phyloP scores from a whole-genome alignment of 2,113 vertebrate genomes.

The Neotoma lepida region DNA sequence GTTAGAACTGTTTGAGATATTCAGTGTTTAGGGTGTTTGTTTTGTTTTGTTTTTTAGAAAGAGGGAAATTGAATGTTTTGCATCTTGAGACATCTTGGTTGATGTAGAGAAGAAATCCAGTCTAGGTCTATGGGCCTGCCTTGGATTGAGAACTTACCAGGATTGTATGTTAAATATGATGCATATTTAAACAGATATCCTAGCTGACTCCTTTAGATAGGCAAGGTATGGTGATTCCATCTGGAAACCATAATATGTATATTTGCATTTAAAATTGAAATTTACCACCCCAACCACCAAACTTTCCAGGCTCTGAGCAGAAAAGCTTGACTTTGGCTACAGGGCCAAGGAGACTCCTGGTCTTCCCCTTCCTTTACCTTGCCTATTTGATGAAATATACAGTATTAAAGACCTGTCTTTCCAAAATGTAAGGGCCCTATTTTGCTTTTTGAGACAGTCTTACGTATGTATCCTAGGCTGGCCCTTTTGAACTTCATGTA shows the following conservation, averaged over 20 bases:
- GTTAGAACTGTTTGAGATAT: background rate
- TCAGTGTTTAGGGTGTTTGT: background rate
- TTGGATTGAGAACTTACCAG: slow-evolving; percentile 36
- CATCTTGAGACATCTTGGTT: background rate
- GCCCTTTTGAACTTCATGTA: background rate
- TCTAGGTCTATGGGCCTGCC: background rate
- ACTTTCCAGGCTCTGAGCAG: slow-evolving; percentile 50
- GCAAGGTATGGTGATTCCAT: slow-evolving; percentile 17
- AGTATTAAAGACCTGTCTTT: slow-evolving; percentile 17
- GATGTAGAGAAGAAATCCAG: slow-evolving; percentile 31
- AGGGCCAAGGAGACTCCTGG: background rate
- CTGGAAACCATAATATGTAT: slow-evolving; percentile 52
- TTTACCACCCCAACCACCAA: slow-evolving; percentile 56
- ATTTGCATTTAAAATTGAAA: slow-evolving; percentile 55
- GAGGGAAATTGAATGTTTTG: slow-evolving; percentile 49
- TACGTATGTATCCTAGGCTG: background rate
- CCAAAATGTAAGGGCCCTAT: background rate
- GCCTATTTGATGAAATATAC: background rate
- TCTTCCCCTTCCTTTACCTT: background rate
- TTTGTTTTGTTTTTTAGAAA: background rate
- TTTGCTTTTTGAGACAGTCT: background rate
- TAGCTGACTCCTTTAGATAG: background rate
- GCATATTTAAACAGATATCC: slow-evolving; percentile 24
- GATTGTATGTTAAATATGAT: background rate
- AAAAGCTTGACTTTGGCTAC: slow-evolving; percentile 48